phyloP scores from a whole-genome alignment of 2,888 invertebrate species.

The Biston betularia region DNA sequence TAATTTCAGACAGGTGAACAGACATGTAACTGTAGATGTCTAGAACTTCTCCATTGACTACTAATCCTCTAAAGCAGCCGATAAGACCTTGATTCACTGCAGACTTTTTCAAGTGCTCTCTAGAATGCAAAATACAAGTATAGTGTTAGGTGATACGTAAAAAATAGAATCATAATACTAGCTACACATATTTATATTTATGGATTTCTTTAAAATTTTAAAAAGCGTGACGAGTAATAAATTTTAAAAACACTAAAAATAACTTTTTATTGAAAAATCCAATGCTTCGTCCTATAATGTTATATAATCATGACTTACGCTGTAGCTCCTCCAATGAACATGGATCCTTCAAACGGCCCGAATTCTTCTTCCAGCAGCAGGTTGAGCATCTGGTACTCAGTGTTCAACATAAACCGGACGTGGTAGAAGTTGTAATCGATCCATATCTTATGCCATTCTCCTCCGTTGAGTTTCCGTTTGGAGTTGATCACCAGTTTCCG shows the following conservation, averaged over 20 bases:
- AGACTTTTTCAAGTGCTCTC: constrained; percentile 92
- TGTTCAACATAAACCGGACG: constrained; percentile 96
- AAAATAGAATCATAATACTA: too few species aligned
- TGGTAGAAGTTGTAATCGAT: constrained; percentile 98
- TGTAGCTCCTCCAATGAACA: constrained; percentile 97
- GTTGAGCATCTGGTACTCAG: constrained; percentile 95
- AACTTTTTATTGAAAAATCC: too few species aligned
- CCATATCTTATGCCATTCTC: constrained; percentile 98
- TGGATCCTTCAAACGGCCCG: constrained; percentile 96
- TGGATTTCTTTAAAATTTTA: too few species aligned
- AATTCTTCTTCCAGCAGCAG: constrained; percentile 94
- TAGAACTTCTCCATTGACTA: constrained; percentile 95
- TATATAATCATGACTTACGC: constrained; percentile 87
- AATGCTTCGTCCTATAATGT: too few species aligned
- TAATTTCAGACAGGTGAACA: constrained; percentile 95
- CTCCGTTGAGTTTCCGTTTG: constrained; percentile 93
- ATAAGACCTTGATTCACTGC: constrained; percentile 95
- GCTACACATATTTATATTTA: too few species aligned
- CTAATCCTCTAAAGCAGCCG: constrained; percentile 96
- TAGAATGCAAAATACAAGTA: constrained; percentile 60
- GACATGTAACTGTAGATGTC: constrained; percentile 97
- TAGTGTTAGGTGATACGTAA: too few species aligned
- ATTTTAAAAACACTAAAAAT: too few species aligned
- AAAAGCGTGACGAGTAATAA: too few species aligned
- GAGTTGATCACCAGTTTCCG: constrained; percentile 94